These are phyloP conservation scores for Neolamprologus hecqui DNA, from an alignment of 2,113 vertebrate genomes.

Conservation along the genomic window DNA sequence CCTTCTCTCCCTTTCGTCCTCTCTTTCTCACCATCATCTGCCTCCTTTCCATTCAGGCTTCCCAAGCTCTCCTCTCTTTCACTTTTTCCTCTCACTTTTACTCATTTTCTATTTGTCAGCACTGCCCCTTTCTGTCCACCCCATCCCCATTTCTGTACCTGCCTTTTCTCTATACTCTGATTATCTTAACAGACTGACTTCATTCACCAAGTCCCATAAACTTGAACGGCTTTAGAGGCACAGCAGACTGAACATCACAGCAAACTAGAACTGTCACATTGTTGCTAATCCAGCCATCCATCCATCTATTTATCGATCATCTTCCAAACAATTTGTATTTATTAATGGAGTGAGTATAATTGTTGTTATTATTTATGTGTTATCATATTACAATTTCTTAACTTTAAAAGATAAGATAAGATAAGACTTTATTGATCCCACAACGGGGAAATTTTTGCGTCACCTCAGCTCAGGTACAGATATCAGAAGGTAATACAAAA, in stretches of 20 bases:
- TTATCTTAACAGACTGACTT: constrained; percentile 62
- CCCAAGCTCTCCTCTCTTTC: constrained; percentile 39
- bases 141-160: not conserved
- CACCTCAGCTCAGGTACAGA: no score
- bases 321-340: not conserved
- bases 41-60: not conserved
- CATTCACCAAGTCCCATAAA: constrained; percentile 16
- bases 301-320: not conserved
- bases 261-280: not conserved
- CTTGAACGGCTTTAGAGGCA: not conserved
- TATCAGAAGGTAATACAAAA: no score
- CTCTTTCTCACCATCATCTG: not conserved
- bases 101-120: constrained; percentile 11
- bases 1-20: not conserved
- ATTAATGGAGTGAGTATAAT: not conserved
- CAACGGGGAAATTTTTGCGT: no score
- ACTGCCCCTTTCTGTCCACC: not conserved
- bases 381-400: not conserved
- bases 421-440: no score
- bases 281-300: not conserved
- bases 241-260: not conserved
- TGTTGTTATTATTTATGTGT: not conserved
- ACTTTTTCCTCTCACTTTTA: constrained; percentile 9
- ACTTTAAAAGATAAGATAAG: not conserved
- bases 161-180: constrained; percentile 17